A percentile compares a stretch with the other conserved stretches of the same genome.
Conservation (phyloP, 1,140 invertebrate species). For the Hypothenemus hampei region DNA sequence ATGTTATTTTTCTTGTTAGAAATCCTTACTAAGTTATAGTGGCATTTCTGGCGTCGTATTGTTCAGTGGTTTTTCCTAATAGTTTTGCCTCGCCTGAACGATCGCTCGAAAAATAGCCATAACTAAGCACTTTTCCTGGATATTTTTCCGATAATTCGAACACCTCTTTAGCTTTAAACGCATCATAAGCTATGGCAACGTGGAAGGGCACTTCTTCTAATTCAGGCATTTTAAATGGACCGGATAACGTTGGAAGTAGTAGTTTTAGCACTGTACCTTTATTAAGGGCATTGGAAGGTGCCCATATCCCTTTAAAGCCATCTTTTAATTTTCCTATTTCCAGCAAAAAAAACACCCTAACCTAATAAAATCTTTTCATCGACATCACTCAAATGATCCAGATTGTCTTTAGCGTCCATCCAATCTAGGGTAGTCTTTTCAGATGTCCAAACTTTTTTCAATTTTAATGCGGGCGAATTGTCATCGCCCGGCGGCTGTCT, state of each 20-base stretch:
- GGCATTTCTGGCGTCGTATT: conserved; percentile 28
- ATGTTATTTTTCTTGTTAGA: not conserved
- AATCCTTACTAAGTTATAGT: conserved; percentile 32
- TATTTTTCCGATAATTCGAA: conserved; percentile 47
- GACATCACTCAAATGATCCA: conserved; percentile 26
- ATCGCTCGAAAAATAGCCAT: conserved; percentile 56
- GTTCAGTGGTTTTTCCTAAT: conserved; percentile 52
- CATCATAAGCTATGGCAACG: conserved; percentile 55
- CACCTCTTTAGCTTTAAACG: conserved; percentile 58
- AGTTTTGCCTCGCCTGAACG: conserved; percentile 50
- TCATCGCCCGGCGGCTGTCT: conserved; percentile 38
- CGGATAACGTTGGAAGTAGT: conserved; percentile 55
- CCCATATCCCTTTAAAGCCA: conserved; percentile 52
- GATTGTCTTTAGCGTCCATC: conserved; percentile 3
- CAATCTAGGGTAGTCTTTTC: conserved; percentile 13
- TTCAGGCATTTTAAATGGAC: conserved; percentile 51
- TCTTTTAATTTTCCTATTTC: conserved; percentile 13
- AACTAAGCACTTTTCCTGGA: conserved; percentile 49
- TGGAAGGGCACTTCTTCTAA: conserved; percentile 52
- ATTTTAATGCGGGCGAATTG: conserved; percentile 32
- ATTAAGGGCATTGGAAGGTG: conserved; percentile 52
- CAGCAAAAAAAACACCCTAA: not conserved
- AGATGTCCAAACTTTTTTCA: conserved; percentile 14
- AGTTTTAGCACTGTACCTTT: conserved; percentile 55
- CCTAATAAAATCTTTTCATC: conserved; percentile 24